These are phyloP conservation scores for Sicus ferrugineus DNA, from an alignment of 2,888 invertebrate species.

Conservation along the genomic window DNA sequence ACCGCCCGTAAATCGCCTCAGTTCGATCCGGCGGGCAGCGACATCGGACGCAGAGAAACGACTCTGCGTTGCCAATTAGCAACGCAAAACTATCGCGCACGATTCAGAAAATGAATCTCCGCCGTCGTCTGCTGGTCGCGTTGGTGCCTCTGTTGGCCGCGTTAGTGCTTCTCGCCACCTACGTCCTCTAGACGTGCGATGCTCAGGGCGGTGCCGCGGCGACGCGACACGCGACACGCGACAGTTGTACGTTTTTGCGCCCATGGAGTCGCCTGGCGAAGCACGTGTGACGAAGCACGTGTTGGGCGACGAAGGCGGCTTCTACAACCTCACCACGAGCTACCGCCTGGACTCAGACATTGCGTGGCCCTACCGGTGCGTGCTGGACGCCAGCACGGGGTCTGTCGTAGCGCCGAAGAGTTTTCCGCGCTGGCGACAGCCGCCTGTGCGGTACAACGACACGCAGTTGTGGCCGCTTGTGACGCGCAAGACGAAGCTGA, in stretches of 20 bases:
- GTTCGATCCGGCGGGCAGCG: no score
- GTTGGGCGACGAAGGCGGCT: conserved; percentile 57
- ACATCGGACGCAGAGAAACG: no score
- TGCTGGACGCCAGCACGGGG: conserved; percentile 53
- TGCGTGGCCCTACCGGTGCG: conserved; percentile 62
- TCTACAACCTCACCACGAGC: conserved; percentile 70
- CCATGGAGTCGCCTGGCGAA: conserved; percentile 65
- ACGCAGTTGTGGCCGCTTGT: conserved; percentile 43
- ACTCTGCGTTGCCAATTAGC: no score
- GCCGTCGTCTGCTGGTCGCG: conserved; percentile 22
- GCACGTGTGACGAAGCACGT: conserved; percentile 59
- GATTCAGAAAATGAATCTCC: conserved; percentile 13
- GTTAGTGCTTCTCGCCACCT: conserved; percentile 65
- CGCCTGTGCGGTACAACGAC: conserved; percentile 46
- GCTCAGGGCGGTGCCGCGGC: no score
- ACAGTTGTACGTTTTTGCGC: conserved; percentile 67
- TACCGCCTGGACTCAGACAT: conserved; percentile 68
- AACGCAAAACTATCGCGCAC: no score
- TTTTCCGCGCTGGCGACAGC: conserved; percentile 52
- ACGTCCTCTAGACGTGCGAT: conserved; percentile 43
- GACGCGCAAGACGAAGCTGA: conserved; percentile 65
- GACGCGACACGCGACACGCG: conserved; percentile 53
- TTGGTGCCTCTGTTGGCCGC: conserved; percentile 37
- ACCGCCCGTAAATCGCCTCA: no score
- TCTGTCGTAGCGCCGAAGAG: conserved; percentile 52